Evolutionary conservation across 1,140 invertebrate genomes (phyloP).

Genomic region (Carcinoscorpius rotundicauda): DNA sequence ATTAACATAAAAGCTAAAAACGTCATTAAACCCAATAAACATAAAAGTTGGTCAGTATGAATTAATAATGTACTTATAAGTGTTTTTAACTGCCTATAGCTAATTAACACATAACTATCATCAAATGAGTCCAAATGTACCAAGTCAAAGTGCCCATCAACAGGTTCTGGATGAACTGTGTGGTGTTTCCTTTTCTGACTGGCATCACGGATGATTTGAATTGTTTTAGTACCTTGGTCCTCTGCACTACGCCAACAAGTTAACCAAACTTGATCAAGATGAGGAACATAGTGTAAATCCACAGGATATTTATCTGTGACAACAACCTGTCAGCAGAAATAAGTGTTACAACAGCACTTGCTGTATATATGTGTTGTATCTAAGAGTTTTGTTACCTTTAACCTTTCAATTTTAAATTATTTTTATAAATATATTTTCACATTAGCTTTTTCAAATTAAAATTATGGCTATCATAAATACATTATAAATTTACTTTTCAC

Average conservation of each 20-base stretch:
- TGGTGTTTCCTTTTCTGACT: constrained; percentile 61
- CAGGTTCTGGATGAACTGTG: constrained; percentile 63
- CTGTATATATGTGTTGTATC: not conserved
- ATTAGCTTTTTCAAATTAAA: too few relatives aligned
- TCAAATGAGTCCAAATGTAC: constrained; percentile 32
- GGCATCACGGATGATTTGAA: constrained; percentile 58
- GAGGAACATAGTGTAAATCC: constrained; percentile 54
- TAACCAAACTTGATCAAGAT: constrained; percentile 67
- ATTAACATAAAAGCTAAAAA: too few relatives aligned
- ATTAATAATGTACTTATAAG: too few relatives aligned
- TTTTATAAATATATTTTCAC: too few relatives aligned
- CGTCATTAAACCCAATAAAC: too few relatives aligned
- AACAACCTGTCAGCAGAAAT: constrained; percentile 42
- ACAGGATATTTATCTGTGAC: constrained; percentile 61
- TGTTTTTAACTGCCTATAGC: too few relatives aligned
- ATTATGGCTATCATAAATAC: too few relatives aligned
- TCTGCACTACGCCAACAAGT: constrained; percentile 52
- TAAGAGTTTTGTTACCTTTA: too few relatives aligned
- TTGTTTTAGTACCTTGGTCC: constrained; percentile 51
- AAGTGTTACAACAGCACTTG: not conserved
- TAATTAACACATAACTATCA: too few relatives aligned
- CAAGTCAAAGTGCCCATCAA: constrained; percentile 64
- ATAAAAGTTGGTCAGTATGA: too few relatives aligned
- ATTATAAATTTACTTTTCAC: too few relatives aligned
- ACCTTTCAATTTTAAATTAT: too few relatives aligned